Base-by-base conservation (phyloP, 2,888 invertebrate species). In the Eucera pruinosa region DNA sequence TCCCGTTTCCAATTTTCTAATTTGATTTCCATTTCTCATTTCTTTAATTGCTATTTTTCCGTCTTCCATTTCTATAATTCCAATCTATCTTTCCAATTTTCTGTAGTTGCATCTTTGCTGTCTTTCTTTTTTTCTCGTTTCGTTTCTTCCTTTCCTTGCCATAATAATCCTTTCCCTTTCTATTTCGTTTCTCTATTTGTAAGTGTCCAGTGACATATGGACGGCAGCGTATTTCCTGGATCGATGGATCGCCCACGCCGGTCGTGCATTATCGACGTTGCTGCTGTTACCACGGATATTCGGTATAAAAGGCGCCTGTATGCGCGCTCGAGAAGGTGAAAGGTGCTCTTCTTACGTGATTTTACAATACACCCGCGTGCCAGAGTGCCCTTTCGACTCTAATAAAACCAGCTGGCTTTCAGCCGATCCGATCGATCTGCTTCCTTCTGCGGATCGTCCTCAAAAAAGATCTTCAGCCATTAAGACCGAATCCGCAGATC, bases 341-440 rank as follows among this genome's bases (percentile, higher is more conserved):
- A 90, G 90, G 90, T 90, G 88, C 88, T 89, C 90, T 88, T 89
- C 89, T 90, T 90, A 90, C 89, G 90, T 89, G 90, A 90, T 87
- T 89, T 84, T 88, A 89, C 86, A 89, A 88, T 89, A 85, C 74
- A 64, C 78, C 84, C 83, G 65, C 66, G 74, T 75, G 76, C 70
- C 58, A 65, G 41, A 39, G 73, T 88, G 88, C 87, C 89, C 89
- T 89, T 89, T 90, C 82, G 81, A 79, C 68, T 72, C 74, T 80
- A 69, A 65, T 68, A 70, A 66, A 80, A 68, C 67, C 66, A 55
- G 62, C 61, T 36, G 61, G 48, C 61, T 48, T 25, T 48, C 47
- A 23, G 33, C 33, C 30, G 55, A 13, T 20, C 1, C 52, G 27
- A 43, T 30, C 39, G n/a, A 25, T 4, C n/a, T 15, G 15, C 36